Evolutionary conservation across 2,797 vertebrate species (phyloP).

Genomic region (Anguilla marmorata): DNA sequence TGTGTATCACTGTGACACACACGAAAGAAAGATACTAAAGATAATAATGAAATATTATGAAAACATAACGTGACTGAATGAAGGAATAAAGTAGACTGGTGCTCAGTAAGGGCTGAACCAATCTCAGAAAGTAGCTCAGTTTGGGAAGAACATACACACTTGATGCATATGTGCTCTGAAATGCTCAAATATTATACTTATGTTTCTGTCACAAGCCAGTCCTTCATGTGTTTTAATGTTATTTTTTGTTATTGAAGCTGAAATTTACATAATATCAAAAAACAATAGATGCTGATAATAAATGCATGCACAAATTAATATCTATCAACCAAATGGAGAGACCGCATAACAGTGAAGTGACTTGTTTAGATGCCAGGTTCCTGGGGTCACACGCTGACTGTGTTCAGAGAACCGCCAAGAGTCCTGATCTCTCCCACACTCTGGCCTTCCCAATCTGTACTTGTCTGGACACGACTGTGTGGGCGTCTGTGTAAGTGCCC

Average conservation of each 20-base stretch:
- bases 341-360: neutral
- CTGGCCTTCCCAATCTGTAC: constrained; percentile 9
- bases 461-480: constrained; percentile 4
- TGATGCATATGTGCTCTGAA: too few relatives aligned
- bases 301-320: neutral
- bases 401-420: neutral
- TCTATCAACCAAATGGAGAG: neutral
- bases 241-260: too few relatives aligned
- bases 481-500: constrained; percentile 6
- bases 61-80: neutral
- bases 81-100: neutral
- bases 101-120: neutral
- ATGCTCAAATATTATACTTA: too few relatives aligned
- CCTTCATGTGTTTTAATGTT: too few relatives aligned
- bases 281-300: neutral
- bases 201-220: too few relatives aligned
- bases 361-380: neutral
- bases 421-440: constrained; percentile 16
- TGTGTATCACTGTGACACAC: neutral
- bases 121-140: too few relatives aligned
- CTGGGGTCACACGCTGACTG: neutral
- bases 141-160: too few relatives aligned
- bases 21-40: neutral
- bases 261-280: neutral
- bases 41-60: neutral